Evolutionary conservation across 2,888 invertebrate species (phyloP).

Genomic region (Sericinus montela): DNA sequence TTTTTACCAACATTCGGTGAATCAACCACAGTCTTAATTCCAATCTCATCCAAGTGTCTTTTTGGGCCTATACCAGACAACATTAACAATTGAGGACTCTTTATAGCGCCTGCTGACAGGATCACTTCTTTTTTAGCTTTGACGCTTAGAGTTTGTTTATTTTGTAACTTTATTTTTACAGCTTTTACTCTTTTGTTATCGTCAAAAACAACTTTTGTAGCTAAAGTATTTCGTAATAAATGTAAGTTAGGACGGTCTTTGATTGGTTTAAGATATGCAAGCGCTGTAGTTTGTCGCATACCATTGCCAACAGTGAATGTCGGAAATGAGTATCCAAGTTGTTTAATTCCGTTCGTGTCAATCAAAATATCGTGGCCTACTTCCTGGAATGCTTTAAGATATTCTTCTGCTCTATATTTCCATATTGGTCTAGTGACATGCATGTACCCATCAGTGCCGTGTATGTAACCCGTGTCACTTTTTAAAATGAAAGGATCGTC

Average conservation of each 20-base stretch:
- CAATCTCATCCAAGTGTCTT: conserved; percentile 37
- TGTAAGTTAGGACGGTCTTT: conserved; percentile 41
- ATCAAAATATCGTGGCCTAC: conserved; percentile 37
- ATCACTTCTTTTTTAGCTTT: conserved; percentile 42
- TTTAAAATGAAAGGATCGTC: conserved; percentile 27
- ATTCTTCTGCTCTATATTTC: conserved; percentile 49
- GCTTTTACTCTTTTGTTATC: conserved; percentile 29
- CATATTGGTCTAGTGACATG: conserved; percentile 42
- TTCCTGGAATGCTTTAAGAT: conserved; percentile 40
- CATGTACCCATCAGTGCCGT: conserved; percentile 36
- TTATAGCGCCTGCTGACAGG: conserved; percentile 48
- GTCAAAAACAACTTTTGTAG: conserved; percentile 39
- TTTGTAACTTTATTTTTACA: conserved; percentile 35
- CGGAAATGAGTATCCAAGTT: conserved; percentile 39
- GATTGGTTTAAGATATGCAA: conserved; percentile 39
- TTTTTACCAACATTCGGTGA: conserved; percentile 46
- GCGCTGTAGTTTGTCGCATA: conserved; percentile 40
- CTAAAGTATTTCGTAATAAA: conserved; percentile 40
- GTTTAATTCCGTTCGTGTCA: conserved; percentile 40
- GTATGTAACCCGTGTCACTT: conserved; percentile 45
- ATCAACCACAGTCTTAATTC: conserved; percentile 35
- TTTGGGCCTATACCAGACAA: conserved; percentile 51
- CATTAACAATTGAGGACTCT: conserved; percentile 50
- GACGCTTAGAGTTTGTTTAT: conserved; percentile 26
- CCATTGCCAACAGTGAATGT: conserved; percentile 32